Base-by-base conservation (phyloP, 2,888 invertebrate genomes). In the Leucoma salicis region DNA sequence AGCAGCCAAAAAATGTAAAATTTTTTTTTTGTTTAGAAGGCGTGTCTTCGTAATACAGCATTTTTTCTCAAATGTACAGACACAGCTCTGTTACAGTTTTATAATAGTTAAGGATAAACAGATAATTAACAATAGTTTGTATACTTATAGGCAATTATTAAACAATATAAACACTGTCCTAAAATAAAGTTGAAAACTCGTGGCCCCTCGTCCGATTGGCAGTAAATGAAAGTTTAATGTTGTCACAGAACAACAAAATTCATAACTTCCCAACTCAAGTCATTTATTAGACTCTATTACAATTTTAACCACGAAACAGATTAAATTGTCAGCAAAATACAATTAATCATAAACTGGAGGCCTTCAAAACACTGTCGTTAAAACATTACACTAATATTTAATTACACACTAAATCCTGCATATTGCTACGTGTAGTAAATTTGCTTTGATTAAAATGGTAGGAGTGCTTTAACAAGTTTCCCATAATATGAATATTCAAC, bases 401-500 rank as follows among this genome's bases (percentile, higher is more conserved):
- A 57, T 60, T 39, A 57, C 34, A 57, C 45, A 43, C 41, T 47
- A 54, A 52, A 39, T 52, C 46, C 35, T 37, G 35, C 53, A 60
- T 55, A 55, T 57, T 53, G 41, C 29, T 50, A 39, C 42, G 46
- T 60, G 52, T 61, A 61, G 67, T 61, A 54, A 66, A 71, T 70
- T 74, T 70, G 70, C 70, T 68, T 63, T 59, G 58, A 69, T 65
- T 69, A 74, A 66, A 72, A 66, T 61, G 50, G 56, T 64, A 71
- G 70, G 74, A 72, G 71, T 67, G 46, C 49, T 64, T 57, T 72
- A 74, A 74, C 74, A 69, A 74, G 70, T 72, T 63, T 53, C 62
- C 63, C 65, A 57, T 65, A 60, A 59, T 62, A 77, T 79, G 76
- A 79, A 80, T 81, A 82, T 81, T 79, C 75, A 77, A 56, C 47